These are phyloP conservation scores for Poecile montanus DNA, from an alignment of 2,797 vertebrate genomes.

Conservation along the genomic window DNA sequence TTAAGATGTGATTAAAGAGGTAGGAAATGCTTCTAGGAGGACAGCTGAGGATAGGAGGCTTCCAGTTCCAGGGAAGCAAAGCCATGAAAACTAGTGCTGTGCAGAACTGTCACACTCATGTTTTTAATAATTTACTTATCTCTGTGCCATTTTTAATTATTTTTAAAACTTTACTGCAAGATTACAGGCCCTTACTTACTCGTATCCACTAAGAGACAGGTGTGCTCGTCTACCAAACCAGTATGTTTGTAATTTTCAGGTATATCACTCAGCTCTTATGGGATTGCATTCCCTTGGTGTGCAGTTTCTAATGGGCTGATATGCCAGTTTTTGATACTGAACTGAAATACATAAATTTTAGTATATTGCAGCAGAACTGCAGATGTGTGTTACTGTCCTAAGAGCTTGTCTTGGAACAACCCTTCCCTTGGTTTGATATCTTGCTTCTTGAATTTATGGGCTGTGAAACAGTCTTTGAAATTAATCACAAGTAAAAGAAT, in stretches of 20 bases:
- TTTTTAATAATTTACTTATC: background rate
- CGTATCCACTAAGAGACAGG: background rate
- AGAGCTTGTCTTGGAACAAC: background rate
- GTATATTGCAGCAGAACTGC: background rate
- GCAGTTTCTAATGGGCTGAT: background rate
- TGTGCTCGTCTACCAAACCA: background rate
- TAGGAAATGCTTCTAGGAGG: background rate
- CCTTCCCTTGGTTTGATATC: background rate
- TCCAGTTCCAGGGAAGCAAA: background rate
- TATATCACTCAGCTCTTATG: background rate
- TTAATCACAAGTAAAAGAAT: background rate
- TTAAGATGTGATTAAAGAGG: background rate
- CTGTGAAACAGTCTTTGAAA: background rate
- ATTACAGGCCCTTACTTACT: background rate
- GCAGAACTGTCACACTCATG: background rate
- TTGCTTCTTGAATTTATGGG: background rate
- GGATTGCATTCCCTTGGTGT: background rate
- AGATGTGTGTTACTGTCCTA: background rate
- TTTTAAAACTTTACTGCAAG: background rate
- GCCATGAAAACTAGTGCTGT: background rate
- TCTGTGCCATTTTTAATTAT: background rate
- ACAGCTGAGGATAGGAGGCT: background rate
- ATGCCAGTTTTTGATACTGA: background rate
- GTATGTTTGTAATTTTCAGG: background rate
- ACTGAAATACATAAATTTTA: background rate